Evolutionary conservation across 2,888 invertebrate species (phyloP).

Genomic region (Eupsilia transversa): DNA sequence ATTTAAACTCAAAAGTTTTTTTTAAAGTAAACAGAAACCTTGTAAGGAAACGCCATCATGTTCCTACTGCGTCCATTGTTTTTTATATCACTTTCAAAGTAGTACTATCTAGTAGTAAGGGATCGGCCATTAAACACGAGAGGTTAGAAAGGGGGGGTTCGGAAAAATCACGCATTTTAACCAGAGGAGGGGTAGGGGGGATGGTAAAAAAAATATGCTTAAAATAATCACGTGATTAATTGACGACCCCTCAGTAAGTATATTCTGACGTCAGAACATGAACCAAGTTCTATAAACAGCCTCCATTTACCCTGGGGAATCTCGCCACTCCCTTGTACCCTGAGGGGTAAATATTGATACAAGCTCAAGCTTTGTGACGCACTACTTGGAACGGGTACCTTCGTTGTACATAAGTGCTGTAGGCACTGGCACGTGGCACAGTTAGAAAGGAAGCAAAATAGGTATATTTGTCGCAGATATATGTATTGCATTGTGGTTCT

Average conservation of each 20-base stretch:
- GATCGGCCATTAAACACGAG: no score
- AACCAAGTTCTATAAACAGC: constrained; percentile 20
- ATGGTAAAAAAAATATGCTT: no score
- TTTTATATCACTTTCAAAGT: not conserved
- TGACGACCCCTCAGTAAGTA: no score
- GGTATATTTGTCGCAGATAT: no score
- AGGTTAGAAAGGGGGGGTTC: no score
- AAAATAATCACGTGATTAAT: no score
- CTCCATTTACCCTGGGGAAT: constrained; percentile 16
- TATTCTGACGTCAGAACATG: constrained; percentile 20
- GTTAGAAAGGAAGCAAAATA: no score
- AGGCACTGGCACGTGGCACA: not conserved
- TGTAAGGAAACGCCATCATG: not conserved
- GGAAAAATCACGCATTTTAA: no score
- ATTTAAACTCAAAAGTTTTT: not conserved
- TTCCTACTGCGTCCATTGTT: not conserved
- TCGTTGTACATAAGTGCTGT: not conserved
- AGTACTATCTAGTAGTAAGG: no score
- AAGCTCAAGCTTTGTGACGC: constrained; percentile 34
- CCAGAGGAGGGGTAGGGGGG: no score
- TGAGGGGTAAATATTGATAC: constrained; percentile 39
- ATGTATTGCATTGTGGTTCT: not conserved
- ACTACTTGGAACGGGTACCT: not conserved
- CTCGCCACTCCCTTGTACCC: constrained; percentile 7
- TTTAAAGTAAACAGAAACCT: not conserved